phyloP scores from a whole-genome alignment of 2,113 vertebrate species.

The Reinhardtius hippoglossoides region DNA sequence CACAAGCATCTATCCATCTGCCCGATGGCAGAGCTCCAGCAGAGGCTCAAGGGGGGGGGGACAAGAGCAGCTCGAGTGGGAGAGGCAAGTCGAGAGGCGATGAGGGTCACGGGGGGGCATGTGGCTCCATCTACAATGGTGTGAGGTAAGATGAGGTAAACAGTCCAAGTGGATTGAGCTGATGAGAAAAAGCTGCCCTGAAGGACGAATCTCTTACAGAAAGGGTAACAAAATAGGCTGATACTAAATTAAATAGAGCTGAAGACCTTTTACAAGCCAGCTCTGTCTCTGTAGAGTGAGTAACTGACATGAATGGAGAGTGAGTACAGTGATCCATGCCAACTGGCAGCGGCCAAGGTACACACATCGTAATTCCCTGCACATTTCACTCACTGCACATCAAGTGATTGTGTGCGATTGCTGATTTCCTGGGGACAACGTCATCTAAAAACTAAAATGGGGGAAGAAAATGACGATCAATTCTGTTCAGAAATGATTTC shows the following conservation, averaged over 20 bases:
- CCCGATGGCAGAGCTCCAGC: constrained; percentile 40
- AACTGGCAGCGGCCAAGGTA: constrained; percentile 40
- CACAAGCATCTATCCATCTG: constrained; percentile 34
- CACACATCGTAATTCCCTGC: constrained; percentile 38
- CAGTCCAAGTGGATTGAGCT: constrained; percentile 23
- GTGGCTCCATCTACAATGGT: constrained; percentile 13
- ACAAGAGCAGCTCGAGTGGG: constrained; percentile 1
- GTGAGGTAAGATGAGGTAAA: constrained; percentile 46
- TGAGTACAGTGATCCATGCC: constrained; percentile 6
- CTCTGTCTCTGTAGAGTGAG: constrained; percentile 17
- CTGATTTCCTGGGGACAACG: constrained; percentile 27
- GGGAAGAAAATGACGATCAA: constrained; percentile 1
- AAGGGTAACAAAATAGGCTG: constrained; percentile 24
- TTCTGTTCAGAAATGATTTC: constrained; percentile 4
- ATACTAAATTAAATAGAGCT: constrained; percentile 31
- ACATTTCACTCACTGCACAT: constrained; percentile 38
- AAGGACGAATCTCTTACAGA: constrained; percentile 7
- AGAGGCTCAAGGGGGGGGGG: constrained; percentile 14
- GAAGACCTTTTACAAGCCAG: constrained; percentile 11
- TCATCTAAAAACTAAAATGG: constrained; percentile 6
- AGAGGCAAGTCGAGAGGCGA: constrained; percentile 1
- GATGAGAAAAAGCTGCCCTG: constrained; percentile 45
- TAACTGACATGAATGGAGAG: constrained; percentile 44
- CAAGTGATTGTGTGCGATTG: constrained; percentile 1
- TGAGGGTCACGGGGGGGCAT: constrained; percentile 11